Base-by-base conservation (phyloP, 1,140 invertebrate species). In the Drosophila varians region DNA sequence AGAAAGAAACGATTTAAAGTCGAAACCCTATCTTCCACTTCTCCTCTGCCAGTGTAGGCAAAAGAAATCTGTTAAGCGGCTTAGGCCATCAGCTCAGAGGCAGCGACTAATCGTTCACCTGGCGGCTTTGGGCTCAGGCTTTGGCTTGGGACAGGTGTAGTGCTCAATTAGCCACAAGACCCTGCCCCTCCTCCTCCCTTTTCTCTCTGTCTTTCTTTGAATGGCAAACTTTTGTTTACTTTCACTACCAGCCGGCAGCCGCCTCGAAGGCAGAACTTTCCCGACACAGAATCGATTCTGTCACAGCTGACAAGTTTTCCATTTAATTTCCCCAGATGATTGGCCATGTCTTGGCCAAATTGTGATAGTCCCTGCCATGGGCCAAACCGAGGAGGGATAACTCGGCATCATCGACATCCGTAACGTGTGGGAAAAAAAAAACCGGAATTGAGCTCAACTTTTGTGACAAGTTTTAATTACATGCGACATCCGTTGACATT, bases 391-490 rank as follows among this genome's bases (percentile, higher is more conserved):
- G 46, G 19, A 71, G 54, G 57, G 56, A 79, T 70, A 49, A 40
- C 34, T 76, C 70, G 72, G 69, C 28, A 31, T 25, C 25, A 62
- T 16, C 5, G 40, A 38, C 43, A 57, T 49, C 68, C 51, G 43
- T 12, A 48, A 43, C 36, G 71, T 68, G 75, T 78, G 76, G 76
- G 70, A 70, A 78, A 77, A 47, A 26, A 76, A 57, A 58, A 70
- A 38, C 14, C 25, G 36, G 25, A 71, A 51, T 40, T 25, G 5
- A 53, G 57, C 48, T 43, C 26, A 60, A 70, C 43, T 60, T 62
- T 83, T 69, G 80, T 68, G 80, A 84, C 80, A 84, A 84, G 60
- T 86, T 86, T 84, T 84, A 84, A 84, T 84, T 86, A 84, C 80
- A 86, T 64, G 64, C 58, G 69, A 73, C 69, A 73, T 73, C 56